A percentile compares a stretch with the other conserved stretches of the same genome.
Conservation (phyloP, 1,140 invertebrate species). For the Caenorhabditis tropicalis region DNA sequence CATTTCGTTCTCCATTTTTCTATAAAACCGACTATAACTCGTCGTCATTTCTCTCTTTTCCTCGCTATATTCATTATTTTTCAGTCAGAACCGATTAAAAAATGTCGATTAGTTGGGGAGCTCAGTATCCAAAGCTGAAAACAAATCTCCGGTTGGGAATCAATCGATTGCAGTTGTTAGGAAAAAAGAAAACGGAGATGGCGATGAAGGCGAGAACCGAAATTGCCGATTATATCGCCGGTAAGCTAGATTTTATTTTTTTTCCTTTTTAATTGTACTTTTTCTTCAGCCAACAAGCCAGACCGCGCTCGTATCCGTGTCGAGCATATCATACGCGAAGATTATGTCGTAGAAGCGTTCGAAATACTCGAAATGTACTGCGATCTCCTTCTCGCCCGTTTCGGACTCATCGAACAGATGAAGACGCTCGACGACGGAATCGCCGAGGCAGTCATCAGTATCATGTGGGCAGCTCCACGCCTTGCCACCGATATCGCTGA, state of each 20-base stretch:
- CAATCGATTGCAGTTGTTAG: slow-evolving; percentile 89
- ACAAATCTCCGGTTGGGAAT: slow-evolving; percentile 90
- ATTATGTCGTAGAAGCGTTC: slow-evolving; percentile 98
- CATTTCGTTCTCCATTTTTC: background rate
- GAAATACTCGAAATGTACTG: slow-evolving; percentile 99
- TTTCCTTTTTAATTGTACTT: no score
- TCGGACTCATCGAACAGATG: slow-evolving; percentile 95
- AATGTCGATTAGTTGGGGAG: slow-evolving; percentile 72
- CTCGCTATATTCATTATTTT: background rate
- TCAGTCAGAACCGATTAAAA: background rate
- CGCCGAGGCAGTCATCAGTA: slow-evolving; percentile 90
- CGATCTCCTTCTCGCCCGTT: slow-evolving; percentile 93
- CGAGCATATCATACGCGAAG: slow-evolving; percentile 97
- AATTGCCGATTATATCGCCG: slow-evolving; percentile 91
- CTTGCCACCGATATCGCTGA: slow-evolving; percentile 74
- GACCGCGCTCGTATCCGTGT: slow-evolving; percentile 93
- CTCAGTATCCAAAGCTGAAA: slow-evolving; percentile 88
- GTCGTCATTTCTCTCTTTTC: background rate
- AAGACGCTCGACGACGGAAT: slow-evolving; percentile 93
- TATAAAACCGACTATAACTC: background rate
- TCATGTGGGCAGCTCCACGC: slow-evolving; percentile 94
- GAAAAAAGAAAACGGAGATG: slow-evolving; percentile 97
- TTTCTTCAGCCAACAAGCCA: slow-evolving; percentile 80
- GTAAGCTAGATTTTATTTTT: no score
- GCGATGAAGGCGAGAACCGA: slow-evolving; percentile 93